A percentile compares a stretch with the other conserved stretches of the same genome.
Evolutionary conservation across 2,797 vertebrate species (phyloP).

Genomic region (Calcarius lapponicus): DNA sequence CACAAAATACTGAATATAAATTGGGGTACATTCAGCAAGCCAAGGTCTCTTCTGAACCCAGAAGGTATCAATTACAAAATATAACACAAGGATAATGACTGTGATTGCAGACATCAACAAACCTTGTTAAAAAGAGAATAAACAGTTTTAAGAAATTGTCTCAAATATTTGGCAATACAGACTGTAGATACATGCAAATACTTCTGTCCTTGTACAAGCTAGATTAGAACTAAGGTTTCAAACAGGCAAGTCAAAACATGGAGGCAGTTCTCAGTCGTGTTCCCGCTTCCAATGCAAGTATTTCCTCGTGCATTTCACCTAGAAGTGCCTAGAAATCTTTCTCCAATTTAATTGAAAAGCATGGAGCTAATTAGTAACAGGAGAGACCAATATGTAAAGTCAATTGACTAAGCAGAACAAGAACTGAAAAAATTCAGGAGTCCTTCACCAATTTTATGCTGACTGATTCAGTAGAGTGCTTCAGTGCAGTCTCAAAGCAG

Average conservation of each 20-base stretch:
- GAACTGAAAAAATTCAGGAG: background rate
- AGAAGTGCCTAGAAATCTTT: background rate
- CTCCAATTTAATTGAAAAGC: background rate
- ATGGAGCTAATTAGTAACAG: background rate
- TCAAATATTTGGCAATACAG: background rate
- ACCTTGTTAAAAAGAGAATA: slow-evolving; percentile 76
- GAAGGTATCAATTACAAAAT: slow-evolving; percentile 96
- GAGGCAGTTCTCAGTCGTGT: background rate
- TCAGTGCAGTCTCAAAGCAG: background rate
- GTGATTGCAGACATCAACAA: slow-evolving; percentile 98
- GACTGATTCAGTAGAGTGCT: background rate
- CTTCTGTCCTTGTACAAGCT: background rate
- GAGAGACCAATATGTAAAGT: background rate
- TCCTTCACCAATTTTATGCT: background rate
- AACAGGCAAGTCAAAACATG: background rate
- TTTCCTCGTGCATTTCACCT: background rate
- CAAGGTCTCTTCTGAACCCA: slow-evolving; percentile 92
- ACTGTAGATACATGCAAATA: background rate
- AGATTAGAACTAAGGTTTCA: background rate
- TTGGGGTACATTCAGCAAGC: slow-evolving; percentile 92
- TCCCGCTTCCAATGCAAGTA: background rate
- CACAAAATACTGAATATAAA: slow-evolving; percentile 99
- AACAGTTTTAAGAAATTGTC: background rate
- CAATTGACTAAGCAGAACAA: background rate
- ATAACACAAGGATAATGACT: slow-evolving; percentile 95